A percentile compares a stretch with the other conserved stretches of the same genome.
These are phyloP conservation scores for Drosophila hamatofila DNA, from an alignment of 2,888 invertebrate genomes.

Conservation along the genomic window DNA sequence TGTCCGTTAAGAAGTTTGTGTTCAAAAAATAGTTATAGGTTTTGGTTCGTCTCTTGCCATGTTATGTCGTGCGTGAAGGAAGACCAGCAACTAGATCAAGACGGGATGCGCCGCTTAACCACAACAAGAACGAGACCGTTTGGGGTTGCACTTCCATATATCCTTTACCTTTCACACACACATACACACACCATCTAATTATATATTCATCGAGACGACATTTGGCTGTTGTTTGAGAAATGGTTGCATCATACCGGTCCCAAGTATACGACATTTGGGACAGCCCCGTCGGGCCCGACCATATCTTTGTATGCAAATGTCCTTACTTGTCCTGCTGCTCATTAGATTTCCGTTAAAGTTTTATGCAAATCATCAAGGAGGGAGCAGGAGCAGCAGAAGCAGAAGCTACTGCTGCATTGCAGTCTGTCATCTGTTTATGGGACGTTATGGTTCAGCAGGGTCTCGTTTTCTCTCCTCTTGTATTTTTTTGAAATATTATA, in stretches of 20 bases:
- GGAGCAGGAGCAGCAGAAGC: neutral
- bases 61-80: constrained; percentile 50
- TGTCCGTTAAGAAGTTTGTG: constrained; percentile 66
- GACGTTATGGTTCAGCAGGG: constrained; percentile 52
- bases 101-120: constrained; percentile 53
- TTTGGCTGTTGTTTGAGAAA: constrained; percentile 66
- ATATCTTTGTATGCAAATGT: constrained; percentile 57
- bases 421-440: constrained; percentile 71
- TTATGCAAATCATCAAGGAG: constrained; percentile 68
- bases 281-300: neutral
- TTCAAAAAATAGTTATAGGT: constrained; percentile 57
- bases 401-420: constrained; percentile 2
- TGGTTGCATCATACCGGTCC: constrained; percentile 61
- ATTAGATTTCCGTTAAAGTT: constrained; percentile 80
- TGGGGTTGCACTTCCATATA: constrained; percentile 62
- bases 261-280: constrained; percentile 12
- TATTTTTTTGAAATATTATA: constrained; percentile 68
- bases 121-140: constrained; percentile 53
- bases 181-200: constrained; percentile 68
- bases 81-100: constrained; percentile 72
- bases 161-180: constrained; percentile 32
- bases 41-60: constrained; percentile 26
- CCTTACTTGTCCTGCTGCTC: constrained; percentile 37
- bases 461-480: constrained; percentile 18
- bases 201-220: constrained; percentile 83